These are phyloP conservation scores for Coenonympha glycerion DNA, from an alignment of 2,888 invertebrate species.

Conservation along the genomic window DNA sequence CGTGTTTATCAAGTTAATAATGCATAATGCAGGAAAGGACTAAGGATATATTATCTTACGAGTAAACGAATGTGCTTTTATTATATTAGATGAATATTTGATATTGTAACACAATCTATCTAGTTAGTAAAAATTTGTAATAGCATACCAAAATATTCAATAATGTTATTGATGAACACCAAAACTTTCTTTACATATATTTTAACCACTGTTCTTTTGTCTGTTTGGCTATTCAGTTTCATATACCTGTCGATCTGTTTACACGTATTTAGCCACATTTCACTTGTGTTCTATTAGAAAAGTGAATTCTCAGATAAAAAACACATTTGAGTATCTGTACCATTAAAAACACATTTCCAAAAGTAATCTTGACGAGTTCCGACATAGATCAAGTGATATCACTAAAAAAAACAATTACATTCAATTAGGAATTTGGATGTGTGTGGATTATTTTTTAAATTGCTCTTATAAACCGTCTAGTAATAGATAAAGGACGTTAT, in stretches of 20 bases:
- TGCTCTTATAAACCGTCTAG: background rate
- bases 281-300: too few relatives aligned
- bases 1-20: background rate
- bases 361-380: constrained; percentile 13
- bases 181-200: constrained; percentile 37
- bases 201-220: constrained; percentile 29
- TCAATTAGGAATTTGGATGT: too few relatives aligned
- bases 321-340: background rate
- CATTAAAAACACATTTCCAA: constrained; percentile 15
- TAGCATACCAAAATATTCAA: constrained; percentile 55
- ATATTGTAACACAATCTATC: too few relatives aligned
- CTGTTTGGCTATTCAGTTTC: constrained; percentile 34
- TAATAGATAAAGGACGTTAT: background rate
- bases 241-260: constrained; percentile 37
- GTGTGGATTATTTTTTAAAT: background rate
- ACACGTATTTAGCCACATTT: constrained; percentile 48
- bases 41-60: too few relatives aligned
- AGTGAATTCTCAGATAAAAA: constrained; percentile 1
- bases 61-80: too few relatives aligned
- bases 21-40: background rate
- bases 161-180: constrained; percentile 37
- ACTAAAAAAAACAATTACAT: too few relatives aligned
- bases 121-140: background rate
- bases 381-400: too few relatives aligned
- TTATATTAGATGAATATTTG: background rate